Percentiles rank a stretch among this genome's conserved stretches.
These are phyloP conservation scores for Myiozetetes cayanensis DNA, from an alignment of 2,113 vertebrate genomes.

Conservation along the genomic window DNA sequence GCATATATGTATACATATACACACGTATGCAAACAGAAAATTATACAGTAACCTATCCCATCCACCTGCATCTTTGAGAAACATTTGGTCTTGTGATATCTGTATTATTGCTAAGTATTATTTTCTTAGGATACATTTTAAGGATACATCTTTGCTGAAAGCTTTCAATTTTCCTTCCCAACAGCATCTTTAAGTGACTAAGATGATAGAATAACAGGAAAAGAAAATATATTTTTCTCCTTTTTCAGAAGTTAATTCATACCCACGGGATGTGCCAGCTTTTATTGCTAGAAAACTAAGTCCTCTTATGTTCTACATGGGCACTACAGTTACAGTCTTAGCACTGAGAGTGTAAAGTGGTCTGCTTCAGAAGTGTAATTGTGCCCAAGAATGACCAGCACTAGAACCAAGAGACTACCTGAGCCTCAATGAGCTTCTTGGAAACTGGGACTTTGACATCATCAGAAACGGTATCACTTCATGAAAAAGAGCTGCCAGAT, in stretches of 20 bases:
- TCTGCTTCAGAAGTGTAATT: not conserved
- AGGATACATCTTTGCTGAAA: not conserved
- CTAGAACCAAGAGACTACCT: not conserved
- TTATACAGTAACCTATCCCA: not conserved
- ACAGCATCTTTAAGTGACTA: not conserved
- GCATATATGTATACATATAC: not conserved
- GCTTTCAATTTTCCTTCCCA: not conserved
- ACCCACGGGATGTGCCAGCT: not conserved
- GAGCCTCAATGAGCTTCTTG: not conserved
- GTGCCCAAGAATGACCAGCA: not conserved
- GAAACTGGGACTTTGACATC: not conserved
- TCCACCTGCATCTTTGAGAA: not conserved
- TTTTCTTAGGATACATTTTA: not conserved
- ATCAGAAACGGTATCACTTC: not conserved
- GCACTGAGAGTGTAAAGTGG: rapidly evolving
- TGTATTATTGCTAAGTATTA: not conserved
- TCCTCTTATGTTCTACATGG: not conserved
- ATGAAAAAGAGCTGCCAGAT: not conserved
- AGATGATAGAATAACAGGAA: not conserved
- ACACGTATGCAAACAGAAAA: not conserved
- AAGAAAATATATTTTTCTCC: not conserved
- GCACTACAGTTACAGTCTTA: not conserved
- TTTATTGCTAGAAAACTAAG: not conserved
- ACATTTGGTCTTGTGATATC: not conserved
- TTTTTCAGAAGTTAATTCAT: not conserved